These are phyloP conservation scores for Microplitis manilae DNA, from an alignment of 2,888 invertebrate species.

Conservation along the genomic window DNA sequence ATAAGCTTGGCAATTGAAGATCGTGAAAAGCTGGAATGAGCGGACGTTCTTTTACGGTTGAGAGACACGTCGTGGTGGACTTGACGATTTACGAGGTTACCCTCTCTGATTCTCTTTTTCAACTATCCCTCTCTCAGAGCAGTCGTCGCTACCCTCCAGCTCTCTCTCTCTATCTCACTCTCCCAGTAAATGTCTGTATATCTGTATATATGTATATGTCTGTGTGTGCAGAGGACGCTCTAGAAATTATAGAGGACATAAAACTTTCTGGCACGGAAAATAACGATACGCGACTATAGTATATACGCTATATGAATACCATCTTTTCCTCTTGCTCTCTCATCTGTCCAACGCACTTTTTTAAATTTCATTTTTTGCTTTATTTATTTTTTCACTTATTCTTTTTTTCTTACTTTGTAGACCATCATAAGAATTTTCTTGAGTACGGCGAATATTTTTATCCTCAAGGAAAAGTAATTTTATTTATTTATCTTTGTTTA, in stretches of 20 bases:
- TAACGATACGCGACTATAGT: conserved; percentile 47
- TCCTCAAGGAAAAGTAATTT: neutral
- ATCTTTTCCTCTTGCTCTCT: conserved; percentile 48
- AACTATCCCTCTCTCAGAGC: conserved; percentile 24
- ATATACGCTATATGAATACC: conserved; percentile 46
- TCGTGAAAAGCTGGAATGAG: conserved; percentile 38
- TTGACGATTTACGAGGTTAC: conserved; percentile 48
- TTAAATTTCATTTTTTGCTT: conserved; percentile 5
- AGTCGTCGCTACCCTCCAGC: conserved; percentile 22
- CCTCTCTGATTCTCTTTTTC: conserved; percentile 33
- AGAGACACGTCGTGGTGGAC: conserved; percentile 42
- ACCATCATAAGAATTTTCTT: neutral
- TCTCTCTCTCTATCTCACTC: neutral
- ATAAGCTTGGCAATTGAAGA: conserved; percentile 36
- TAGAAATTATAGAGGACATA: conserved; percentile 54
- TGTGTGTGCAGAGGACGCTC: conserved; percentile 48
- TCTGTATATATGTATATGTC: neutral
- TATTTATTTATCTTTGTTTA: too few species aligned
- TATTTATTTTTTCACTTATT: neutral
- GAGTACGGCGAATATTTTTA: neutral
- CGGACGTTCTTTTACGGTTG: conserved; percentile 42
- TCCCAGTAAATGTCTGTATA: too few species aligned
- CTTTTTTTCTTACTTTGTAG: neutral
- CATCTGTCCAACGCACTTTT: conserved; percentile 25
- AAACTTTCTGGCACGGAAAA: conserved; percentile 53